Evolutionary conservation across 2,888 invertebrate species (phyloP).

Genomic region (Hipparchia semele): DNA sequence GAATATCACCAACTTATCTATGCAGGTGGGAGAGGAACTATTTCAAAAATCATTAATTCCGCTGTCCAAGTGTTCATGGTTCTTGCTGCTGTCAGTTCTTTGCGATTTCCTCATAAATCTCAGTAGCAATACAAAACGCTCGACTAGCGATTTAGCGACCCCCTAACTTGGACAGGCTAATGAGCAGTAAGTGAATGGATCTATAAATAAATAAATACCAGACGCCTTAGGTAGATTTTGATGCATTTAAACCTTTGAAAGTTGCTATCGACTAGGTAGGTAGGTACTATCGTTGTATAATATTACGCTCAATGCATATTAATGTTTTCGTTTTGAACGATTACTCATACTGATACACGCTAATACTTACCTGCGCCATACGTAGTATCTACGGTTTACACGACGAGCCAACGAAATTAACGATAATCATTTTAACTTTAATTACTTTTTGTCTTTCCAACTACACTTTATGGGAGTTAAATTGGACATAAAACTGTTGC

Average conservation of each 20-base stretch:
- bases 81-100: no score
- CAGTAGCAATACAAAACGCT: no score
- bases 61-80: no score
- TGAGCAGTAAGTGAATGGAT: no score
- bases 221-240: no score
- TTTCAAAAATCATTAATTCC: no score
- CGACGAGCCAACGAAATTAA: constrained; percentile 6
- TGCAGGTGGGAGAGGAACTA: no score
- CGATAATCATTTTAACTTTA: constrained; percentile 19
- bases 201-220: no score
- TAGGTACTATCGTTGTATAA: neutral
- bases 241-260: neutral
- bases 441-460: constrained; percentile 23
- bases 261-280: neutral
- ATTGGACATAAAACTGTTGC: neutral
- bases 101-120: no score
- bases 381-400: neutral
- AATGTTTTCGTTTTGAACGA: constrained; percentile 9
- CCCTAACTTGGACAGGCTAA: no score
- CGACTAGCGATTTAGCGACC: no score
- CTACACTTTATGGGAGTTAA: neutral
- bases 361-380: neutral
- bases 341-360: constrained; percentile 7
- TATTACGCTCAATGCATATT: constrained; percentile 4
- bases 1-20: no score